These are phyloP conservation scores for Monopis laevigella DNA, from an alignment of 2,888 invertebrate genomes.

Conservation along the genomic window DNA sequence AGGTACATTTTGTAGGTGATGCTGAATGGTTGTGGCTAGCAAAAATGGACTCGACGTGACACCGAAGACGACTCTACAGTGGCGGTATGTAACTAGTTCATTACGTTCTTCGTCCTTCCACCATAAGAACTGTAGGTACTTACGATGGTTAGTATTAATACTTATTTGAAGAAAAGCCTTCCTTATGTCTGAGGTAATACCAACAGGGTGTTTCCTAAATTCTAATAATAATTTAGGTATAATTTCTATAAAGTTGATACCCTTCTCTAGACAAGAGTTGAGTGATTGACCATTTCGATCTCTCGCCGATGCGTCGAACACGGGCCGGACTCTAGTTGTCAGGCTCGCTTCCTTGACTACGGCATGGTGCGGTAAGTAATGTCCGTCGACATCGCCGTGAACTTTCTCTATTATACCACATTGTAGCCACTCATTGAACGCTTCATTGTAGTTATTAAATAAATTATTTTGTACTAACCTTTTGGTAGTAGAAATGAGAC, in stretches of 20 bases:
- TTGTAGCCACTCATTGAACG: constrained; percentile 12
- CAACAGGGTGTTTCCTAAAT: constrained; percentile 20
- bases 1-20: neutral
- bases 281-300: constrained; percentile 21
- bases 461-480: constrained; percentile 1
- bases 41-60: constrained; percentile 6
- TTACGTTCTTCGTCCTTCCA: constrained; percentile 9
- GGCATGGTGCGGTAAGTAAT: constrained; percentile 23
- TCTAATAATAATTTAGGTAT: constrained; percentile 19
- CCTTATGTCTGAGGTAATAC: constrained; percentile 23
- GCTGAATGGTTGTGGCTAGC: neutral
- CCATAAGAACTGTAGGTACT: constrained; percentile 26
- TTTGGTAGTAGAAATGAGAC: constrained; percentile 21
- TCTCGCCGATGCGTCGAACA: constrained; percentile 25
- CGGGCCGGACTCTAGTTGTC: constrained; percentile 25
- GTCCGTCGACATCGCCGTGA: constrained; percentile 4
- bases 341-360: constrained; percentile 21
- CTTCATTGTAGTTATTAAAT: constrained; percentile 10
- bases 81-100: constrained; percentile 2
- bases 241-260: constrained; percentile 24
- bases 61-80: constrained; percentile 12
- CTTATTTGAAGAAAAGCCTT: constrained; percentile 29
- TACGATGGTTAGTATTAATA: constrained; percentile 21
- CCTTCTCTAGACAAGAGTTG: constrained; percentile 26
- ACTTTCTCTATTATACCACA: constrained; percentile 11